phyloP scores from a whole-genome alignment of 2,888 invertebrate species.

The Drosophila mimetica region DNA sequence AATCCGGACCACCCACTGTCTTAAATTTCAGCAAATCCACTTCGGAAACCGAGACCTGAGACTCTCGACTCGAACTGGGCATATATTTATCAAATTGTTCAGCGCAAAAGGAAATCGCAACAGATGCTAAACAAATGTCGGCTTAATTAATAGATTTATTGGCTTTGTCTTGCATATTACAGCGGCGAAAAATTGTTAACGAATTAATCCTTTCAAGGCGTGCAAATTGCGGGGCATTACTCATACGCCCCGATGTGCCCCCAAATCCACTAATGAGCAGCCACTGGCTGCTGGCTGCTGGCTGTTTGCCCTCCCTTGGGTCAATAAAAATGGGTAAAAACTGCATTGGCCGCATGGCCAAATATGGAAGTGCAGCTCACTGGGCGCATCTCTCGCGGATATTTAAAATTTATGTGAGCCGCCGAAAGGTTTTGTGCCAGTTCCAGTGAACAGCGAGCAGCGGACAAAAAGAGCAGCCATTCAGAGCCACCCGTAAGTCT shows the following conservation, averaged over 20 bases:
- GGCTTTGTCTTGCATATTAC: conserved; percentile 80
- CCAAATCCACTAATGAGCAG: conserved; percentile 23
- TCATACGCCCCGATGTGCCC: conserved; percentile 64
- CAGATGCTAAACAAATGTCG: conserved; percentile 67
- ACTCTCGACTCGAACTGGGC: conserved; percentile 22
- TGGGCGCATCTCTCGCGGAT: conserved; percentile 63
- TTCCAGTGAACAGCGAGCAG: conserved; percentile 38
- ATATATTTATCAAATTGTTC: conserved; percentile 38
- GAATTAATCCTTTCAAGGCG: conserved; percentile 83
- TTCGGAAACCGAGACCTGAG: conserved; percentile 48
- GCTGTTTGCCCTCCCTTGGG: conserved; percentile 39
- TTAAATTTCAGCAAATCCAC: conserved; percentile 78
- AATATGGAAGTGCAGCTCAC: conserved; percentile 64
- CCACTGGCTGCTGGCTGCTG: conserved; percentile 29
- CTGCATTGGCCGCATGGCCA: conserved; percentile 64
- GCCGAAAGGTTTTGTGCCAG: conserved; percentile 47
- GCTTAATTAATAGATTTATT: conserved; percentile 84
- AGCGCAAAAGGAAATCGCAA: conserved; percentile 35
- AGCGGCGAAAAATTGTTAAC: conserved; percentile 80
- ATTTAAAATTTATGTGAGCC: conserved; percentile 75
- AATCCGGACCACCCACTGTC: conserved; percentile 79
- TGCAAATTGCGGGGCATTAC: conserved; percentile 72
- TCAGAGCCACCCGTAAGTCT: not conserved
- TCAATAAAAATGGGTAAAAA: conserved; percentile 80
- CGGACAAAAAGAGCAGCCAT: conserved; percentile 22